phyloP scores from a whole-genome alignment of 2,113 vertebrate genomes.

The Daphoenositta chrysoptera region DNA sequence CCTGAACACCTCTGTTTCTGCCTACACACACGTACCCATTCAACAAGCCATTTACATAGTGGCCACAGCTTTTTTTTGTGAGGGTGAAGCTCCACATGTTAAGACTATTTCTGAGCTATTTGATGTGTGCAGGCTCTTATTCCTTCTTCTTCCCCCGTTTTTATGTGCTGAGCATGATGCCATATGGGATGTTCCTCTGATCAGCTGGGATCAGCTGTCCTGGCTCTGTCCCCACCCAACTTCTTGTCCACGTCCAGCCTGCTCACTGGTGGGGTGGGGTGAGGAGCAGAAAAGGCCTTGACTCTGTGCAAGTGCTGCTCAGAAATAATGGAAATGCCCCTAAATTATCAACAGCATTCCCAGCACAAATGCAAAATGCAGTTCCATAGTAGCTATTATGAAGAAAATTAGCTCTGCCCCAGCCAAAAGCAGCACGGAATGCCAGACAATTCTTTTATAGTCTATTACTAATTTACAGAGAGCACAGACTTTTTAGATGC shows the following conservation, averaged over 20 bases:
- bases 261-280: neutral
- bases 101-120: neutral
- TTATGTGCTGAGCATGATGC: neutral
- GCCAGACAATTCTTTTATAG: neutral
- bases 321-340: neutral
- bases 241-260: too few relatives aligned
- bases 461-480: neutral
- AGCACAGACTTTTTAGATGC: neutral
- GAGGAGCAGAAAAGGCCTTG: neutral
- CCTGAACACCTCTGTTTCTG: neutral
- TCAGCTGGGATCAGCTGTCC: neutral
- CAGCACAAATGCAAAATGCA: neutral
- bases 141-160: too few relatives aligned
- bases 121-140: too few relatives aligned
- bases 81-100: neutral
- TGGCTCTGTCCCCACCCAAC: neutral
- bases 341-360: neutral
- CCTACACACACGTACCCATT: accelerated
- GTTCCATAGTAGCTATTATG: neutral
- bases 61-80: neutral
- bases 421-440: neutral
- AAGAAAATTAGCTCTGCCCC: neutral
- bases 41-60: neutral
- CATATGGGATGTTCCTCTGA: neutral
- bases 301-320: neutral